Percentiles rank a stretch among this genome's conserved stretches.
Conservation (phyloP, 2,888 invertebrate genomes). For the Emmelina monodactyla region DNA sequence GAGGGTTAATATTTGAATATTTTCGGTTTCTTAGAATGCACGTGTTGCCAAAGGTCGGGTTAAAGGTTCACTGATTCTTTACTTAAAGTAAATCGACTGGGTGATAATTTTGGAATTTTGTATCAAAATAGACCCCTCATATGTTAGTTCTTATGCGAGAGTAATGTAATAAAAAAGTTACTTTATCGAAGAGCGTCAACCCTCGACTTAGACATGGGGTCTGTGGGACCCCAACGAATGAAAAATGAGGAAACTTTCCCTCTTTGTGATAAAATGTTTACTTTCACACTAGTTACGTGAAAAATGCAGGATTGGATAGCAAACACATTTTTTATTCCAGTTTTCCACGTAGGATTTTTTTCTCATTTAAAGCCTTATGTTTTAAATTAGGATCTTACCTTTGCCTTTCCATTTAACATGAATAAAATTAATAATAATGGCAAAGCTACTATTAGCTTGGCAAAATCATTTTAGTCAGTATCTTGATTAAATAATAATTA, state of each 20-base stretch:
- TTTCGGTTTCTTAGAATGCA: constrained; percentile 49
- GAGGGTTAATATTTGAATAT: constrained; percentile 46
- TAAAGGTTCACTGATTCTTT: constrained; percentile 28
- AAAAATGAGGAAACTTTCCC: constrained; percentile 59
- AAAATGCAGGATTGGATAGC: not conserved
- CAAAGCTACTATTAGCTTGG: no score
- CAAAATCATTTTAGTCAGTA: no score
- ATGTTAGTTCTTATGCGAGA: no score
- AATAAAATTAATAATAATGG: no score
- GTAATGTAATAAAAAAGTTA: constrained; percentile 46
- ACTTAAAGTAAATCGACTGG: constrained; percentile 6
- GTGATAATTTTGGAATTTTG: constrained; percentile 4
- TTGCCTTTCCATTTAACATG: no score
- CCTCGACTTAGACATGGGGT: constrained; percentile 23
- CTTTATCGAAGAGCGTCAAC: constrained; percentile 40
- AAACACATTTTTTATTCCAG: constrained; percentile 26
- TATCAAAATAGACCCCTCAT: constrained; percentile 12
- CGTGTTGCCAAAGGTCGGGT: constrained; percentile 43
- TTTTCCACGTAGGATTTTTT: no score
- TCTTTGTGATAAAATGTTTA: constrained; percentile 43
- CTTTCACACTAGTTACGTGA: constrained; percentile 47
- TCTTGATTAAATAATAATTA: no score
- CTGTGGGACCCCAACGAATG: constrained; percentile 35
- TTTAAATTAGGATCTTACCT: no score
- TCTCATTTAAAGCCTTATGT: no score